Base-by-base conservation (phyloP, 2,888 invertebrate genomes). In the Hedychridium roseum region DNA sequence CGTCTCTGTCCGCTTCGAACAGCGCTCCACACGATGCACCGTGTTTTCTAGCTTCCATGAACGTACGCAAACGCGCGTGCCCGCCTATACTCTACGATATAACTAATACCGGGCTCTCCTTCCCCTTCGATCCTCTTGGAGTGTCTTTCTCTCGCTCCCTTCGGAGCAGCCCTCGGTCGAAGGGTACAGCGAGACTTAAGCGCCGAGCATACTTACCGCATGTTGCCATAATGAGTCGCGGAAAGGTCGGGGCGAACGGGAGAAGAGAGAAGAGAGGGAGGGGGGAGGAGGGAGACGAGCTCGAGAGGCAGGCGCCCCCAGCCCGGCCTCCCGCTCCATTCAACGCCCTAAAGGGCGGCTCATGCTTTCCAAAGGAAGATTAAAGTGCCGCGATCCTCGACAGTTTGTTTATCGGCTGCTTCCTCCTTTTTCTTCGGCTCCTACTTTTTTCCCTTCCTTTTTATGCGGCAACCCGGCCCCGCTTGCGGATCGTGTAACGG, bases 221-320 rank as follows among this genome's bases (percentile, higher is more conserved):
- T 71, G 73, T 74, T 75, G 69, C 71, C 66, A 73, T 76, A 77
- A 76, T 74, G 74, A 76, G 72, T 71, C 68, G 64, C 54, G 57
- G 50, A 40, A 14, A 2, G 14, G 31, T 12, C 2, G 41, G 21
- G 42, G n/a, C 17, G 39, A 34, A 28, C 26, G 17, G 31, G 37
- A 23, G 27, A 38, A 36, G 15, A 6, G 28, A 11, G 27, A 6
- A 20, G 5, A 5, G 23, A 23, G 35, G 7, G 28, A 16, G n/a
- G 17, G 12, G 15, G 30, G 23, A 21, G 15, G 38, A 30, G 30
- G 16, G 15, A 11, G 11, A 12, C 4, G 43, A 14, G 11, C 23
- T 23, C 23, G 37, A 21, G 37, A 39, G 27, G 35, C 23, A 14
- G 26, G 42, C 28, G 50, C 34, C 34, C 46, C 55, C 43, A 41